Evolutionary conservation across 2,888 invertebrate genomes (phyloP), one percentile per base, ranked within the genome.

Genomic region (Melinopterus prodromus): DNA sequence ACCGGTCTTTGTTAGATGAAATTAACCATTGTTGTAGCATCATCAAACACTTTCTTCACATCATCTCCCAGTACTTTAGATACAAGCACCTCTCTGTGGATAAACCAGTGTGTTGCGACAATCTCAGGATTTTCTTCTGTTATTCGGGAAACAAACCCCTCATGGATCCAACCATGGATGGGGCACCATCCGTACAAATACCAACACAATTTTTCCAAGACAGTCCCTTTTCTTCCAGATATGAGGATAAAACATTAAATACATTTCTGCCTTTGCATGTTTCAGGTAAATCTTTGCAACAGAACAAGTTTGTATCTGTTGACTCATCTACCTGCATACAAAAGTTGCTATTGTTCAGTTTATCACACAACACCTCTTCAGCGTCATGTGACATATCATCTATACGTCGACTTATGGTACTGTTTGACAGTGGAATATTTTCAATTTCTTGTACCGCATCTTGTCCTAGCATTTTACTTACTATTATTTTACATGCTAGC

Each of bases 351-450:
- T 75, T 75, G 16, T 75, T 75, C 9, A 75, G 37, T 75, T 75
- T 75, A 75, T 75, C 75, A 36, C 75, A 35, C 75, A 75, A 75
- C 9, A 75, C 75, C 5, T 75, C 75, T 75, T 75, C 75, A n/a
- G 9, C 15, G 37, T 75, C 75, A 75, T 15, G 36, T 6, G 75
- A 35, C 37, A 36, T 75, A 36, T 75, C 36, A 75, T 75, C 37
- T 26, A 75, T 75, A 5, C 75, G 75, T 16, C 75, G 75, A 14
- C 6, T 75, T 5, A 75, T 37, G 15, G 75, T 75, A 75, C n/a
- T 75, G 75, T 75, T 15, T 36, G 75, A 75, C 12, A 35, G 75
- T 5, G 36, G 36, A 75, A 35, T 75, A 9, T 75, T 75, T 75
- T 75, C 35, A 35, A 35, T 75, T 75, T 75, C 9, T 15, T 14